Evolutionary conservation across 2,888 invertebrate genomes (phyloP).

Genomic region (Sinelater perroti): DNA sequence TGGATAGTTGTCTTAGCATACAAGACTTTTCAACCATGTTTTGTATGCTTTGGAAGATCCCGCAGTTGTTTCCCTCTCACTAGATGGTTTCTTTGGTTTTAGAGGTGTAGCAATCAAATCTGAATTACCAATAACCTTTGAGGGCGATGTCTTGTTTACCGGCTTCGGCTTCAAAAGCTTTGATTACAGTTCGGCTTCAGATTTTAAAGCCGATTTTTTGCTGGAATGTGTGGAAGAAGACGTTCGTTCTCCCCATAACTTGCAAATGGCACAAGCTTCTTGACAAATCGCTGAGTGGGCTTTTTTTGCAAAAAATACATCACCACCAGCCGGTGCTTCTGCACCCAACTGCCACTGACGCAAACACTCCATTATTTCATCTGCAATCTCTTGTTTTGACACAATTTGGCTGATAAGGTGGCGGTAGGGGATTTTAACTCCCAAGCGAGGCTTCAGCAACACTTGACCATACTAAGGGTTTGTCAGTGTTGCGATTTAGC

Average conservation of each 20-base stretch:
- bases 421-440: conserved; percentile 59
- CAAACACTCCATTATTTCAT: conserved; percentile 64
- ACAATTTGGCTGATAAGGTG: conserved; percentile 66
- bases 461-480: conserved; percentile 56
- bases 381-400: conserved; percentile 64
- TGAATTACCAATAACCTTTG: conserved; percentile 59
- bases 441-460: conserved; percentile 59
- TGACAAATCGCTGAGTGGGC: conserved; percentile 63
- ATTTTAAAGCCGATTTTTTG: background rate
- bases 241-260: background rate
- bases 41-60: conserved; percentile 57
- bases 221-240: background rate
- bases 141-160: conserved; percentile 41
- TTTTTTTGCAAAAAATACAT: conserved; percentile 65
- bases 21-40: background rate
- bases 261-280: conserved; percentile 49
- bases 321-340: conserved; percentile 57
- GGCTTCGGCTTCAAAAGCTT: too few relatives aligned
- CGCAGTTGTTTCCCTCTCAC: conserved; percentile 64
- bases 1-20: background rate
- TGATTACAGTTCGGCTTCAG: too few relatives aligned
- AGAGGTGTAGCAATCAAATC: conserved; percentile 61
- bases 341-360: conserved; percentile 60
- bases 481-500: conserved; percentile 58
- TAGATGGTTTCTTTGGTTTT: conserved; percentile 31